Conservation (phyloP, 1,140 invertebrate genomes). For the Hermatobates lingyangjiaoensis region DNA sequence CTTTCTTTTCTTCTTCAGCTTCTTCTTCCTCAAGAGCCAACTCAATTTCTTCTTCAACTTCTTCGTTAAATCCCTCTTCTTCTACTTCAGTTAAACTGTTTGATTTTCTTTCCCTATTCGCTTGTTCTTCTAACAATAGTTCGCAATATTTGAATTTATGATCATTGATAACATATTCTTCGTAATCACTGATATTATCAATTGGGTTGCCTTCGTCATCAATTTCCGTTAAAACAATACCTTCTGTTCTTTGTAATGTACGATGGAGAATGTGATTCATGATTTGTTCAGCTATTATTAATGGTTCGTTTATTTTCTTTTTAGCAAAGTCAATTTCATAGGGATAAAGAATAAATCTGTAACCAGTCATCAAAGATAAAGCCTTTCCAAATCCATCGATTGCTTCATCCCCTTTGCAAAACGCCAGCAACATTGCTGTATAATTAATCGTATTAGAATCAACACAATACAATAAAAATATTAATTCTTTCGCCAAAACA, state of each 20-base stretch:
- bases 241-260: neutral
- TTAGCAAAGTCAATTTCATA: neutral
- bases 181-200: neutral
- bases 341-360: neutral
- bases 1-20: neutral
- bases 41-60: neutral
- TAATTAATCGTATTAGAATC: slow-evolving; percentile 31
- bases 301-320: neutral
- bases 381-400: slow-evolving; percentile 32
- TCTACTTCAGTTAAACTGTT: too few species aligned
- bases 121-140: neutral
- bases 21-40: neutral
- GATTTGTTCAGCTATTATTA: slow-evolving; percentile 3
- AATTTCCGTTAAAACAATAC: neutral
- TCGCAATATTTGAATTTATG: slow-evolving; percentile 1
- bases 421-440: slow-evolving; percentile 32
- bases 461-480: slow-evolving; percentile 31
- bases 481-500: slow-evolving; percentile 28
- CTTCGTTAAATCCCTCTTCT: neutral
- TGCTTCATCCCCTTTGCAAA: slow-evolving; percentile 33
- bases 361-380: slow-evolving; percentile 23
- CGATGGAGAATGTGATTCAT: slow-evolving; percentile 1
- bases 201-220: neutral
- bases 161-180: neutral
- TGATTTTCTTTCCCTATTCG: too few species aligned